phyloP scores from a whole-genome alignment of 2,797 vertebrate genomes.

The Tachyglossus aculeatus region DNA sequence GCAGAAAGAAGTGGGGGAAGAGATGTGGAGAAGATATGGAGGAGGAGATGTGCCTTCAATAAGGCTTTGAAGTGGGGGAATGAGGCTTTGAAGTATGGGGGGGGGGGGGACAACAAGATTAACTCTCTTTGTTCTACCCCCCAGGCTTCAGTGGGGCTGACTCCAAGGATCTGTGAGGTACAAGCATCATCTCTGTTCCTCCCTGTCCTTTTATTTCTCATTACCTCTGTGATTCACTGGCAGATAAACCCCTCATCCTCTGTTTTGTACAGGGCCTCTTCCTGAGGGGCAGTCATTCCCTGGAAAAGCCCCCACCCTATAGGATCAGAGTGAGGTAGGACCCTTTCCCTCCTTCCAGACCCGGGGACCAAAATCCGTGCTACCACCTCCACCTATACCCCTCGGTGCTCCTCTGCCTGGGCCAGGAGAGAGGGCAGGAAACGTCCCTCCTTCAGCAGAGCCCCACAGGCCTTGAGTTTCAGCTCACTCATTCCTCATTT shows the following conservation, averaged over 20 bases:
- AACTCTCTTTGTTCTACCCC: slow-evolving; percentile 40
- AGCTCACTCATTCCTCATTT: too few relatives aligned
- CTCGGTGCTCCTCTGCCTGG: neutral
- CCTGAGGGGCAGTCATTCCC: slow-evolving; percentile 77
- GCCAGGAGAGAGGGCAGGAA: too few relatives aligned
- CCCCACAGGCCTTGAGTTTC: too few relatives aligned
- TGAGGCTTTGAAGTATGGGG: too few relatives aligned
- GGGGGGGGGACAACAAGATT: neutral
- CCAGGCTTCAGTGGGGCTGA: slow-evolving; percentile 91
- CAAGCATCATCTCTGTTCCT: slow-evolving; percentile 44
- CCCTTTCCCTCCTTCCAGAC: neutral
- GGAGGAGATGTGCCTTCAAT: too few relatives aligned
- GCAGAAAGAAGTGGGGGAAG: too few relatives aligned
- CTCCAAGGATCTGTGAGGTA: slow-evolving; percentile 97
- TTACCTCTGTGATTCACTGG: neutral
- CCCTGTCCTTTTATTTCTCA: slow-evolving; percentile 24
- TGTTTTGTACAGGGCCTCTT: slow-evolving; percentile 87
- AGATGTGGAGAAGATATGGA: too few relatives aligned
- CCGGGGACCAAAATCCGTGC: neutral
- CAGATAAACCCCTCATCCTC: slow-evolving; percentile 25
- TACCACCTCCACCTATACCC: neutral
- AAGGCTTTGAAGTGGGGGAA: too few relatives aligned
- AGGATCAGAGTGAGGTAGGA: slow-evolving; percentile 93
- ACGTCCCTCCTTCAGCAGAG: too few relatives aligned
- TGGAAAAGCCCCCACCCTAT: slow-evolving; percentile 83